These are phyloP conservation scores for Oryzias melastigma DNA, from an alignment of 2,113 vertebrate species.

Conservation along the genomic window DNA sequence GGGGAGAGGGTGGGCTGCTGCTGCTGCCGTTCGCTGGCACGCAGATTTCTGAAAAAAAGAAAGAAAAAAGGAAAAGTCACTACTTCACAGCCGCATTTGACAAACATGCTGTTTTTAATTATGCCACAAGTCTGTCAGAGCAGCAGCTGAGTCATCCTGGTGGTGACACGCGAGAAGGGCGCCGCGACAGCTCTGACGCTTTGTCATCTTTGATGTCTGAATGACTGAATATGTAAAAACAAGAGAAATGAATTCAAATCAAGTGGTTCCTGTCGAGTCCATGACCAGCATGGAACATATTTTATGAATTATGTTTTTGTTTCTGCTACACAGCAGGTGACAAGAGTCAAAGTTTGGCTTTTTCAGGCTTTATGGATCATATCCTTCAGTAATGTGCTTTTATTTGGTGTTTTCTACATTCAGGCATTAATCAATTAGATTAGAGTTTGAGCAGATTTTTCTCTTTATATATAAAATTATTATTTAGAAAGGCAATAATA, in stretches of 20 bases:
- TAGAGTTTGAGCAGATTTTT: too few relatives aligned
- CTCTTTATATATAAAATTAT: too few relatives aligned
- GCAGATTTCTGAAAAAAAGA: conserved; percentile 34
- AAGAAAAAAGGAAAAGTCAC: conserved; percentile 35
- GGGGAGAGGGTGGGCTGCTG: conserved; percentile 19
- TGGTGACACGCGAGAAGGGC: conserved; percentile 30
- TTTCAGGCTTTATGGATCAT: too few relatives aligned
- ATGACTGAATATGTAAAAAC: conserved; percentile 48
- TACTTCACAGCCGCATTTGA: conserved; percentile 28
- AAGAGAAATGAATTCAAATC: background rate
- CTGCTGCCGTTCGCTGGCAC: conserved; percentile 14
- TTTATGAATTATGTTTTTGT: too few relatives aligned
- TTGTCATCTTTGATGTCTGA: conserved; percentile 47
- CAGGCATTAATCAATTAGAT: too few relatives aligned
- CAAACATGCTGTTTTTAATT: conserved; percentile 60
- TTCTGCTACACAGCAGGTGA: too few relatives aligned
- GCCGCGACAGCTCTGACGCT: conserved; percentile 8
- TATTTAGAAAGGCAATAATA: too few relatives aligned
- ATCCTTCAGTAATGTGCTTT: too few relatives aligned
- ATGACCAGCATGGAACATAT: too few relatives aligned
- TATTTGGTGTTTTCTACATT: too few relatives aligned
- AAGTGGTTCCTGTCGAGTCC: too few relatives aligned
- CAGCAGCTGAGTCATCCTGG: conserved; percentile 48
- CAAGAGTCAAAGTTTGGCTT: too few relatives aligned
- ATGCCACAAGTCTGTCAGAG: conserved; percentile 44